Evolutionary conservation across 30 jellyfish, hydroid and myxozoan genomes (phyloP).

Genomic region (Euphysa ruthae): DNA sequence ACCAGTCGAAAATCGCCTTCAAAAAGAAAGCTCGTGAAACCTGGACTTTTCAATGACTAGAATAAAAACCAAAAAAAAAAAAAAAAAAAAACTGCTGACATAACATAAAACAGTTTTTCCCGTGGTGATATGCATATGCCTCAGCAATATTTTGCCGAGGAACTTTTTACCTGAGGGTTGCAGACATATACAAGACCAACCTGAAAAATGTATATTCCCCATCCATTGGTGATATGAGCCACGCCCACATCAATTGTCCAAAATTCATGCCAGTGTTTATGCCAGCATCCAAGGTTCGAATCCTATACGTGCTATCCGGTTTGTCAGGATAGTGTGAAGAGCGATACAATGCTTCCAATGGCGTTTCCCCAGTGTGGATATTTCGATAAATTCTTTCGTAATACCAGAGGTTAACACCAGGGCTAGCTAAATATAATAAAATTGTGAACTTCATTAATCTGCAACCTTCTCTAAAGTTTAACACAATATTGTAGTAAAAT

Average conservation of each 20-base stretch:
- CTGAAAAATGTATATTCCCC: conserved; percentile 85
- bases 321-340: conserved; percentile 77
- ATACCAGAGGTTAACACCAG: conserved; percentile 77
- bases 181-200: neutral
- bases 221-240: conserved; percentile 92
- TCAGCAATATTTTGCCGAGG: too few relatives aligned
- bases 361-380: conserved; percentile 53
- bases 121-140: too few relatives aligned
- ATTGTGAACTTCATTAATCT: too few relatives aligned
- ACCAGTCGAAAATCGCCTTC: too few relatives aligned
- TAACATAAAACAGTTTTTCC: too few relatives aligned
- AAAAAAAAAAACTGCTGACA: too few relatives aligned
- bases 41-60: too few relatives aligned
- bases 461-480: too few relatives aligned
- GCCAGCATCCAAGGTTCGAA: conserved; percentile 82
- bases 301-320: conserved; percentile 27
- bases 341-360: conserved; percentile 77
- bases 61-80: too few relatives aligned
- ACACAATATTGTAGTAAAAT: too few relatives aligned
- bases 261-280: conserved; percentile 48
- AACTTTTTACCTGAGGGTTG: too few relatives aligned
- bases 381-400: conserved; percentile 54
- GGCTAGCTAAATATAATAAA: conserved; percentile 42
- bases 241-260: conserved; percentile 96
- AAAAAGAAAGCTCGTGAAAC: too few relatives aligned